phyloP scores from a whole-genome alignment of 2,113 vertebrate genomes.

The Actenoides lindsayi region DNA sequence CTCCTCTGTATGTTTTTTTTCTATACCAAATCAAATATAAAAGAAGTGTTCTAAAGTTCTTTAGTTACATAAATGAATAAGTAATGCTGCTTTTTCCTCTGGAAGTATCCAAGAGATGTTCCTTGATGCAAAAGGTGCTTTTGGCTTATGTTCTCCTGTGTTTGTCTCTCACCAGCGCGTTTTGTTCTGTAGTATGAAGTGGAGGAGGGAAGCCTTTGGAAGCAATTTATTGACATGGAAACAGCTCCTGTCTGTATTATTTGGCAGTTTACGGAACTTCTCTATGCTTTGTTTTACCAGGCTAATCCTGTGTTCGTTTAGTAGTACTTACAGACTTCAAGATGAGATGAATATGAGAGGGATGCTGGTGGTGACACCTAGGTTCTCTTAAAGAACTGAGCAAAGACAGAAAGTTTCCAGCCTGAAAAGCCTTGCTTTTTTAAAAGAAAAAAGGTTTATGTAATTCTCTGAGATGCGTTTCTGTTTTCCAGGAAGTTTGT shows the following conservation, averaged over 20 bases:
- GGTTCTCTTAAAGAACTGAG: background rate
- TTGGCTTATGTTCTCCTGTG: background rate
- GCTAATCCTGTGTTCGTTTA: background rate
- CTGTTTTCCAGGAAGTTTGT: background rate
- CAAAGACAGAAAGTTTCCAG: background rate
- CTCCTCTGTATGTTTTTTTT: background rate
- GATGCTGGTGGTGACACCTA: background rate
- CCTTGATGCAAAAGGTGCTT: background rate
- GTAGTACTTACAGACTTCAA: background rate
- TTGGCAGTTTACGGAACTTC: background rate
- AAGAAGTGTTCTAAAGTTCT: background rate
- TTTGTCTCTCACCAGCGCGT: background rate
- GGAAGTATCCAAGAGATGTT: background rate
- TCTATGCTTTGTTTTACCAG: background rate
- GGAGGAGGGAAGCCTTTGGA: background rate
- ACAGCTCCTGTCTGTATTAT: background rate
- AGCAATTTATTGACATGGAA: background rate
- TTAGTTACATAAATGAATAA: background rate
- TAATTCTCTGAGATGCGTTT: background rate
- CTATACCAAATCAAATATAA: background rate
- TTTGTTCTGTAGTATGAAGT: background rate
- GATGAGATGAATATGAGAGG: background rate
- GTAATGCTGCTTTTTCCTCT: background rate
- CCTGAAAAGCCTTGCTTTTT: background rate
- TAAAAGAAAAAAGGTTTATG: background rate